phyloP scores from a whole-genome alignment of 2,113 vertebrate species.

The Myotis brandtii region DNA sequence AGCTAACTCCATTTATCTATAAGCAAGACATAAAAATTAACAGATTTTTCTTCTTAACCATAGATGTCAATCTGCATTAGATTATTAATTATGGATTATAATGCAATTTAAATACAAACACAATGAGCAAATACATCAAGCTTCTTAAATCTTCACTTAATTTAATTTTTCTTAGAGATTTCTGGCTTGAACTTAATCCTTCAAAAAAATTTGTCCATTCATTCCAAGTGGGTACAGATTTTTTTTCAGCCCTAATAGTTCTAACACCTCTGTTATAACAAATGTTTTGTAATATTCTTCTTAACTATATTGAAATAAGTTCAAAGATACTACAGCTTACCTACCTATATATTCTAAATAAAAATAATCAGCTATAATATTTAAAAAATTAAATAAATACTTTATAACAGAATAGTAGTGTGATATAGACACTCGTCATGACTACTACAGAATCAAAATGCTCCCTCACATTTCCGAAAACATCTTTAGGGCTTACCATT shows the following conservation, averaged over 20 bases:
- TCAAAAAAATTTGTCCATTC: slow-evolving; percentile 30
- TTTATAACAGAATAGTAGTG: not conserved
- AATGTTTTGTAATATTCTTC: not conserved
- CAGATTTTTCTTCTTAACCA: slow-evolving; percentile 39
- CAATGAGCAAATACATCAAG: not conserved
- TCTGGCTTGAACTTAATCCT: not conserved
- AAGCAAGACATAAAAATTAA: slow-evolving; percentile 48
- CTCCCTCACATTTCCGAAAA: not conserved
- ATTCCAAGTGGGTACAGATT: not conserved
- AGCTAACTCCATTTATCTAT: slow-evolving; percentile 17
- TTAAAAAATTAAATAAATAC: not conserved
- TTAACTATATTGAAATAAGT: slow-evolving; percentile 40
- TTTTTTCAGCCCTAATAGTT: slow-evolving; percentile 35
- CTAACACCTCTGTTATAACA: not conserved
- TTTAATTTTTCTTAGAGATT: slow-evolving; percentile 46
- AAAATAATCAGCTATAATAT: slow-evolving; percentile 30
- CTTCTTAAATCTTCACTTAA: slow-evolving; percentile 35
- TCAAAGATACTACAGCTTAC: slow-evolving; percentile 30
- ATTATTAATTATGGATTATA: slow-evolving; percentile 59
- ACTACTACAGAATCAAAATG: not conserved
- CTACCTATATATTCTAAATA: not conserved
- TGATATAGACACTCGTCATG: not conserved
- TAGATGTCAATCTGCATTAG: slow-evolving; percentile 14
- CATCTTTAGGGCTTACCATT: not conserved
- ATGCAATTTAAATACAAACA: slow-evolving; percentile 57